Percentiles rank a stretch among this genome's conserved stretches.
Evolutionary conservation across 2,113 vertebrate species (phyloP).

Genomic region (Suncus etruscus): DNA sequence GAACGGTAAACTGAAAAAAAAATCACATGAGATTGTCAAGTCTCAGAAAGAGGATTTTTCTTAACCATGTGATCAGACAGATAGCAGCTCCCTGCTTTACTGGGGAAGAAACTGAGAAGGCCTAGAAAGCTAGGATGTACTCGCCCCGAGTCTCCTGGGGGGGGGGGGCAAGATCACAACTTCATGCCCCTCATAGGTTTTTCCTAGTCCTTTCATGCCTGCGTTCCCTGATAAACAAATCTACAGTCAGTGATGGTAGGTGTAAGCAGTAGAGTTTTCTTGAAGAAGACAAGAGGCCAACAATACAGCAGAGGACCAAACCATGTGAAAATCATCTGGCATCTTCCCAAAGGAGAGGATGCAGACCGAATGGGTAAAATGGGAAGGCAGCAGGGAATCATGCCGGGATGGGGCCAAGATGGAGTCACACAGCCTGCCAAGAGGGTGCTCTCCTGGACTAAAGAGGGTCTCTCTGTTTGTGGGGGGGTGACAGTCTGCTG

Average conservation of each 20-base stretch:
- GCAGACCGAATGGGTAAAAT: neutral
- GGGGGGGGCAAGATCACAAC: neutral
- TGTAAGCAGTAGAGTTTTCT: neutral
- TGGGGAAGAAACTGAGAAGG: slow-evolving; percentile 39
- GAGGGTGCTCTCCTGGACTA: too few species aligned
- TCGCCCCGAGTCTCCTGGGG: neutral
- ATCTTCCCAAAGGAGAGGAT: neutral
- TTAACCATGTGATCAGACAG: neutral
- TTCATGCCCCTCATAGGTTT: neutral
- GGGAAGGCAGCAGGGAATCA: neutral
- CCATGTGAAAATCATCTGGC: neutral
- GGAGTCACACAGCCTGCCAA: neutral
- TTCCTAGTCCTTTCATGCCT: slow-evolving; percentile 1
- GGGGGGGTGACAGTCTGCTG: too few species aligned
- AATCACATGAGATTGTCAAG: too few species aligned
- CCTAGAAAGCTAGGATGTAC: neutral
- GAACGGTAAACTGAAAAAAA: too few species aligned
- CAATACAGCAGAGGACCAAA: neutral
- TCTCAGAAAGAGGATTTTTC: slow-evolving; percentile 11
- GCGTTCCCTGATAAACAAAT: neutral
- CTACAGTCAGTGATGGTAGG: neutral
- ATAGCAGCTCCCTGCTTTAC: neutral
- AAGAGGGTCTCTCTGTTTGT: too few species aligned
- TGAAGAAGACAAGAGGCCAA: slow-evolving; percentile 46
- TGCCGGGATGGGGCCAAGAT: neutral